Evolutionary conservation across 2,888 invertebrate genomes (phyloP), one percentile per base, ranked within the genome.

Genomic region (Leptogaster cylindrica): DNA sequence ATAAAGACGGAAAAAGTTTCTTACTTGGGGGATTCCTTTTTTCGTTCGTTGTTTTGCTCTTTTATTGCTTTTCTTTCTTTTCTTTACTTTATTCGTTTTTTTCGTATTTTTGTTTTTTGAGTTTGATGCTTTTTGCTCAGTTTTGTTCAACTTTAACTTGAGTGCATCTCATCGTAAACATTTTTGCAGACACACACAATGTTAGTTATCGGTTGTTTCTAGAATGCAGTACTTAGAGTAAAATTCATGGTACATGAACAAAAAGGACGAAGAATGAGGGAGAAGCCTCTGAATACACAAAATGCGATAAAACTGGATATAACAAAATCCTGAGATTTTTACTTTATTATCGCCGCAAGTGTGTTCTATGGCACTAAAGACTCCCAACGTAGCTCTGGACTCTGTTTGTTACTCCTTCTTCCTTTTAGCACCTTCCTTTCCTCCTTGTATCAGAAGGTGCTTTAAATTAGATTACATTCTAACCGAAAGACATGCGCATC

Each of bases 1-100:
- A 69, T 69, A 69, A 61, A 27, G n/a, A 44, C n/a, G 44, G 61
- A 44, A 61, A 61, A 61, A 61, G 61, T 27, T n/a, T n/a, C n/a
- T n/a, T n/a, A n/a, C n/a, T n/a, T n/a, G n/a, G n/a, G n/a, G n/a
- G n/a, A n/a, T n/a, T n/a, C n/a, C n/a, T n/a, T n/a, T n/a, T n/a
- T n/a, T n/a, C n/a, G n/a, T n/a, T n/a, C n/a, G n/a, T n/a, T n/a
- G n/a, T n/a, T n/a, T n/a, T n/a, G n/a, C n/a, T n/a, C n/a, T n/a
- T n/a, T n/a, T n/a, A n/a, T n/a, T n/a, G n/a, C n/a, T n/a, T n/a
- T n/a, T n/a, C n/a, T n/a, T n/a, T n/a, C n/a, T n/a, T 61, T 25
- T 16, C 44, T 41, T 61, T 44, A 8, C 44, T 25, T 12, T n/a
- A 31, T 7, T 52, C 41, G 23, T 58, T 58, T 39, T 58, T n/a